Conservation (phyloP, 2,888 invertebrate genomes). For the Ditylenchus weischeri region DNA sequence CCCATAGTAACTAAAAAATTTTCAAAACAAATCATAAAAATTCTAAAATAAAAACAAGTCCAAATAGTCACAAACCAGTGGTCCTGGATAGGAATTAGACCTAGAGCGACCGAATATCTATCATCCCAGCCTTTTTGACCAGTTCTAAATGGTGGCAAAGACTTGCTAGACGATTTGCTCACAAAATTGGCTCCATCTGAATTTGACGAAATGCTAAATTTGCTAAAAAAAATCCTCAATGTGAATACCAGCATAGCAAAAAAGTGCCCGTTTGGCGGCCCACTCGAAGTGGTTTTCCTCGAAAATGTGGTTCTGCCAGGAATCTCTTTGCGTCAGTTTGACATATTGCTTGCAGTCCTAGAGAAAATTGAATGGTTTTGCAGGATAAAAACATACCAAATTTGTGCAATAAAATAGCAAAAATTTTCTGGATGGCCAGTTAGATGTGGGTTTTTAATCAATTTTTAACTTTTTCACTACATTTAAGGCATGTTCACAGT, state of each 20-base stretch:
- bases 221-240: background rate
- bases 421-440: background rate
- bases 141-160: constrained; percentile 4
- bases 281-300: constrained; percentile 20
- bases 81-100: constrained; percentile 6
- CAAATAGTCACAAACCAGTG: background rate
- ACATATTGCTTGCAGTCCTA: constrained; percentile 23
- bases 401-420: background rate
- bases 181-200: constrained; percentile 12
- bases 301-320: constrained; percentile 19
- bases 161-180: background rate
- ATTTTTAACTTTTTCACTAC: no score
- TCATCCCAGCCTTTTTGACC: constrained; percentile 14
- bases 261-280: constrained; percentile 12
- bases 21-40: no score
- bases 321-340: background rate
- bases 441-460: background rate
- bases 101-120: constrained; percentile 11
- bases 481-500: no score
- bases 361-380: no score
- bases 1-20: constrained; percentile 11
- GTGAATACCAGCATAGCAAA: constrained; percentile 1
- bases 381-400: no score
- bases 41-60: no score
- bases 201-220: background rate